These are phyloP conservation scores for Lypha dubia DNA, from an alignment of 2,888 invertebrate species.

Conservation along the genomic window DNA sequence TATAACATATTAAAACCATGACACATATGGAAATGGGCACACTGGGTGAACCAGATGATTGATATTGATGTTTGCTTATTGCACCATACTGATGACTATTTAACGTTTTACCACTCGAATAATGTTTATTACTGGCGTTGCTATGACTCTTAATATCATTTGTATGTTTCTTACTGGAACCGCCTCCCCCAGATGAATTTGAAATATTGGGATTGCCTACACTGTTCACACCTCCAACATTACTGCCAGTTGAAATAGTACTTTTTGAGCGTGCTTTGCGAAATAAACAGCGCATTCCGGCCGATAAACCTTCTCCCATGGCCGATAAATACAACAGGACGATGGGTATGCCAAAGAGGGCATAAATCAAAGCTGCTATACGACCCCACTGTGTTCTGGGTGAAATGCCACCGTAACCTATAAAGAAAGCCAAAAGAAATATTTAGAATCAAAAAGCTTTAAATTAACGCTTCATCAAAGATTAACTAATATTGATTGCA, in stretches of 20 bases:
- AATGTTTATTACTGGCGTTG: constrained; percentile 59
- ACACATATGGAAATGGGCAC: constrained; percentile 95
- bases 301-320: constrained; percentile 93
- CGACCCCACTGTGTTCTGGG: constrained; percentile 91
- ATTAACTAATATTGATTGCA: constrained; percentile 8
- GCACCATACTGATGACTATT: constrained; percentile 72
- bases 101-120: constrained; percentile 71
- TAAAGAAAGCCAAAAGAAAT: constrained; percentile 26
- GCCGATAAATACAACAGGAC: constrained; percentile 94
- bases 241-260: constrained; percentile 73
- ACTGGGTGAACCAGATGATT: constrained; percentile 82
- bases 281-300: constrained; percentile 89
- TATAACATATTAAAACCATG: constrained; percentile 92
- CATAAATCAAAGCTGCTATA: constrained; percentile 92
- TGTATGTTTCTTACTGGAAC: constrained; percentile 75
- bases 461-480: constrained; percentile 31
- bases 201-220: constrained; percentile 71
- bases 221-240: constrained; percentile 68
- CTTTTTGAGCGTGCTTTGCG: constrained; percentile 83
- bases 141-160: constrained; percentile 74
- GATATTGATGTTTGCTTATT: constrained; percentile 75
- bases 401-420: constrained; percentile 93
- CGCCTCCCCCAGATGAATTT: constrained; percentile 53
- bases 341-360: constrained; percentile 93
- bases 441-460: constrained; percentile 25